Percentiles rank a stretch among this genome's conserved stretches.
Evolutionary conservation across 1,140 invertebrate genomes (phyloP).

Genomic region (Lethrus apterus): DNA sequence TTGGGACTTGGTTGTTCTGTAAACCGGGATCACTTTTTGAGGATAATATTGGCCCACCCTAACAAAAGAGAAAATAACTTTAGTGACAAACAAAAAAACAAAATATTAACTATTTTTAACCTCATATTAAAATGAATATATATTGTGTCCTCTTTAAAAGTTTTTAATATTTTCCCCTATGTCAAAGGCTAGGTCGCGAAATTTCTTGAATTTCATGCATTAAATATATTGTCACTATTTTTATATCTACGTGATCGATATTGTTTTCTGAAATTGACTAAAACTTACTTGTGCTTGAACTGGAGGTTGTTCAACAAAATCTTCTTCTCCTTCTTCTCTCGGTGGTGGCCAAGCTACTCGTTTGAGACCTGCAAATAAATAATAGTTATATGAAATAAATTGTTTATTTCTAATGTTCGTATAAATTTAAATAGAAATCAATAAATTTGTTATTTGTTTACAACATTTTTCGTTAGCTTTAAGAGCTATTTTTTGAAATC

Average conservation of each 20-base stretch:
- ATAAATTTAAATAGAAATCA: too few relatives aligned
- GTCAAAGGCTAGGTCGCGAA: not conserved
- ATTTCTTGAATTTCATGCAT: too few relatives aligned
- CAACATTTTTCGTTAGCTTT: not conserved
- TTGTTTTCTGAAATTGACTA: not conserved
- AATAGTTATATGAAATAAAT: not conserved
- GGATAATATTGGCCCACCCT: conserved; percentile 26
- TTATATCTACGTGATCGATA: not conserved
- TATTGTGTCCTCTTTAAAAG: too few relatives aligned
- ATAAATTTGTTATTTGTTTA: not conserved
- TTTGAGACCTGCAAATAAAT: conserved; percentile 57
- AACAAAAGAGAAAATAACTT: conserved; percentile 21
- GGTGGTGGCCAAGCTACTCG: conserved; percentile 76
- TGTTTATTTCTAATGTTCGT: not conserved
- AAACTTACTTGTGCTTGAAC: conserved; percentile 47
- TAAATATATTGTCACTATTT: too few relatives aligned
- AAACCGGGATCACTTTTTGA: conserved; percentile 21
- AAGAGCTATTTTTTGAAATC: not conserved
- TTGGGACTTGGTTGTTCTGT: conserved; percentile 24
- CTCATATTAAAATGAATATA: too few relatives aligned
- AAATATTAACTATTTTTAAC: not conserved
- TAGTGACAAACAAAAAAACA: not conserved
- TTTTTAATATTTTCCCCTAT: not conserved
- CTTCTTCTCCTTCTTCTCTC: conserved; percentile 51
- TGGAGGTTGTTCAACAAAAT: conserved; percentile 47